phyloP scores from a whole-genome alignment of 2,888 invertebrate species.

The Hirtodrosophila confusa region DNA sequence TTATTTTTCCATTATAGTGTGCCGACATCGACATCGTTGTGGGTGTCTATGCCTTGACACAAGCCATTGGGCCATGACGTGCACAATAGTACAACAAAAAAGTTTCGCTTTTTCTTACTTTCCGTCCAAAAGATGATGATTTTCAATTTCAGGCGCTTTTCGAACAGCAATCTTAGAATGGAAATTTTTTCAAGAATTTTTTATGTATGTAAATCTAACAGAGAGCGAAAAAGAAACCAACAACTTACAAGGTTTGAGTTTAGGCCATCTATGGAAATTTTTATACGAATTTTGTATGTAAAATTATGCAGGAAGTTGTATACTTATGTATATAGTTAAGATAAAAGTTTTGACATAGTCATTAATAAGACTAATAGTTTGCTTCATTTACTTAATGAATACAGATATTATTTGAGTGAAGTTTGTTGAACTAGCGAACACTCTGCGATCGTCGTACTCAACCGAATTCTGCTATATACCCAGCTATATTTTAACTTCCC shows the following conservation, averaged over 20 bases:
- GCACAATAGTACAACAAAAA: conserved; percentile 44
- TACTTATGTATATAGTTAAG: too few relatives aligned
- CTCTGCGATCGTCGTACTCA: too few relatives aligned
- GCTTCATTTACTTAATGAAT: too few relatives aligned
- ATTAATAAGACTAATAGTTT: too few relatives aligned
- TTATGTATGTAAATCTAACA: too few relatives aligned
- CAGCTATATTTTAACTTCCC: too few relatives aligned
- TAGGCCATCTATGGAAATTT: too few relatives aligned
- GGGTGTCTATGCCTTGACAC: conserved; percentile 73
- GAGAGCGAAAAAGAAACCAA: not conserved
- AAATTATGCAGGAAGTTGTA: not conserved
- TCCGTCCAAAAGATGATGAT: conserved; percentile 31
- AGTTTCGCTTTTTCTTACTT: conserved; percentile 30
- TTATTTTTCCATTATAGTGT: conserved; percentile 75
- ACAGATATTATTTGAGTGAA: too few relatives aligned
- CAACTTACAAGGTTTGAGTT: too few relatives aligned
- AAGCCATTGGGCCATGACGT: conserved; percentile 70
- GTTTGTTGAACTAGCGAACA: too few relatives aligned
- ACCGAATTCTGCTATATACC: too few relatives aligned
- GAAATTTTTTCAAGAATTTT: not conserved
- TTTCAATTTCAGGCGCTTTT: conserved; percentile 12
- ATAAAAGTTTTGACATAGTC: too few relatives aligned
- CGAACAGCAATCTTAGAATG: not conserved
- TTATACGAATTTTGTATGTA: not conserved
- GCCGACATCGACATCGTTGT: conserved; percentile 69